Conservation (phyloP, 2,888 invertebrate species). For the Gymnoscelis rufifasciata region DNA sequence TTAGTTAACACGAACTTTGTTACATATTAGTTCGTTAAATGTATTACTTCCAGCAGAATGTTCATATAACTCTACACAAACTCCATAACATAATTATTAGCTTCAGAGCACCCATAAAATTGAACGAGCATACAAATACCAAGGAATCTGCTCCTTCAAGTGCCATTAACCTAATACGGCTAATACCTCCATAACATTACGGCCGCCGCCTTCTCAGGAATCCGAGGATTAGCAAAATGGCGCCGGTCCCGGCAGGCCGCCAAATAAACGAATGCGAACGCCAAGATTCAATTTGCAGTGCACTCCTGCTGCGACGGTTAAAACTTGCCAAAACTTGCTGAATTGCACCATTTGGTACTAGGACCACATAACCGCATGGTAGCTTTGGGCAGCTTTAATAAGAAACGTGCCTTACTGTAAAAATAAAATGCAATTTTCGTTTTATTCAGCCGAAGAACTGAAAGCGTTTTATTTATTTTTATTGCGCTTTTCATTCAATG, state of each 20-base stretch:
- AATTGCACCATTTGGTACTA: slow-evolving; percentile 43
- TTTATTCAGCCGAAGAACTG: too few species aligned
- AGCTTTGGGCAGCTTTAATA: neutral
- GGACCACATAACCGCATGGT: neutral
- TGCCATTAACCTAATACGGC: neutral
- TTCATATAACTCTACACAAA: too few species aligned
- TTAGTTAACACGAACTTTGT: too few species aligned
- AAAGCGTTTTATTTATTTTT: too few species aligned
- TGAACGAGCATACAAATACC: too few species aligned
- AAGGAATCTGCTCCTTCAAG: neutral
- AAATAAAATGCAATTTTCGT: neutral
- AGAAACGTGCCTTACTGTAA: neutral
- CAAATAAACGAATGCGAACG: slow-evolving; percentile 29
- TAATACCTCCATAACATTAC: neutral
- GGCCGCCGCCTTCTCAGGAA: neutral
- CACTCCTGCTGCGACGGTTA: slow-evolving; percentile 41
- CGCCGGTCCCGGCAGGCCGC: slow-evolving; percentile 19
- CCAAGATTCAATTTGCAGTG: slow-evolving; percentile 61
- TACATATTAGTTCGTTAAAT: too few species aligned
- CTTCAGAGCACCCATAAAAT: too few species aligned
- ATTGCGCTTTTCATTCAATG: too few species aligned
- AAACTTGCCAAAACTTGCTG: slow-evolving; percentile 57
- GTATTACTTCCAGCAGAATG: too few species aligned
- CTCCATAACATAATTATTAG: too few species aligned
- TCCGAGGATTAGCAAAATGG: slow-evolving; percentile 10